Evolutionary conservation across 2,888 invertebrate species (phyloP), one percentile per base, ranked within the genome.

Genomic region (Vannuccia rotundouncinata): DNA sequence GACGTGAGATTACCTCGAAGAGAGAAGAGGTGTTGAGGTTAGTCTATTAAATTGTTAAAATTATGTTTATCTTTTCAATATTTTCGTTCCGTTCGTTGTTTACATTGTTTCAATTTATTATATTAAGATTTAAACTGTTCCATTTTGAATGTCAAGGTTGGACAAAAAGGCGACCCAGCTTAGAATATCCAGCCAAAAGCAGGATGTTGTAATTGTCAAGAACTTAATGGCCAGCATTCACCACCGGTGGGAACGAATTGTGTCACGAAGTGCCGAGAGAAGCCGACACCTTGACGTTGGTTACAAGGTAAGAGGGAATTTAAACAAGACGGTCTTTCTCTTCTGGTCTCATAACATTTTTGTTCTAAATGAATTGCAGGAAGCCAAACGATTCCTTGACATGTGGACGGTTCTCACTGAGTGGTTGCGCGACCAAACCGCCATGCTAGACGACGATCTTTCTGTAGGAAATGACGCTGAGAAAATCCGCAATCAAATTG

Each of bases 171-270:
- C 97, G 83, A 96, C 96, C 0, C 96, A 97, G 86, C 91, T 99
- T 80, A 98, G 98, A 88, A 97, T 98, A 90, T 97, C 97, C 90
- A 95, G 95, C 85, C 98, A 99, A 90, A 99, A 98, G 88, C 96
- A 97, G 86, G 97, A 98, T 87, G 95, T 96, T 0, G 96, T 97
- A 84, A 90, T 97, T 27, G 97, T 97, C 85, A 97, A 97, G 90
- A 98, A 98, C 88, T 89, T 95, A 82, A 90, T 97, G 79, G 94
- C 96, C 27, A 95, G 95, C 77, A 95, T 96, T 0, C 95, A 95
- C 88, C 95, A 95, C 88, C 91, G 95, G 10, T 96, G 95, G 95
- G 97, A 97, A 88, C 91, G 95, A 30, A 94, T 96, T 0, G 94
- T 95, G 0, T 93, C 94, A 0, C 94, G 94, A 88, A 93, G 94